Conservation (phyloP, 64 coral and sea anemone genomes). For the Orbicella faveolata region DNA sequence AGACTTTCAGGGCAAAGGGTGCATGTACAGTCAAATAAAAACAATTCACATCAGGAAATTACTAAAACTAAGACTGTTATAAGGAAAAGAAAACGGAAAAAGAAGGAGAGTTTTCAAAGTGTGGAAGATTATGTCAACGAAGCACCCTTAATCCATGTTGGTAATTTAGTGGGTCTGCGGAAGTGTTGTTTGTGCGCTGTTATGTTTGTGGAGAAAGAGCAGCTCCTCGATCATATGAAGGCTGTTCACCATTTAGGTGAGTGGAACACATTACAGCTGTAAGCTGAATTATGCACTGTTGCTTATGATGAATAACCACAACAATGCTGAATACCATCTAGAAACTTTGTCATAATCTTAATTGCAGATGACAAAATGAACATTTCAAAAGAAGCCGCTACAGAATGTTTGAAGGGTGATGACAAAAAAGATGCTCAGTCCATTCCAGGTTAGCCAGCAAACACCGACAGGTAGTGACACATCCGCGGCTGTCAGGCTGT, state of each 20-base stretch:
- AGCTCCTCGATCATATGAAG: constrained; percentile 34
- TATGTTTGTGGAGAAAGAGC: constrained; percentile 40
- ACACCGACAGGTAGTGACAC: too few relatives aligned
- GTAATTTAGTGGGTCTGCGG: constrained; percentile 41
- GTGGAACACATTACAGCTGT: neutral
- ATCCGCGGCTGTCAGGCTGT: too few relatives aligned
- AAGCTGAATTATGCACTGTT: neutral
- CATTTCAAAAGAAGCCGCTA: neutral
- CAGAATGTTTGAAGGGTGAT: neutral
- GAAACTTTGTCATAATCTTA: neutral
- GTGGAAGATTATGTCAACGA: constrained; percentile 23
- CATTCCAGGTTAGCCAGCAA: too few relatives aligned
- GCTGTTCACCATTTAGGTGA: constrained; percentile 31
- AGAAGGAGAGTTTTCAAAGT: constrained; percentile 7
- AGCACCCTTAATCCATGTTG: constrained; percentile 24
- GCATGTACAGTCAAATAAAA: neutral
- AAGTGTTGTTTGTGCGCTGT: constrained; percentile 21
- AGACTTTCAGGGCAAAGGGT: constrained; percentile 11
- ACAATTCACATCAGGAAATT: neutral
- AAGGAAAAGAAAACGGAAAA: constrained; percentile 1
- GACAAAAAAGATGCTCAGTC: neutral
- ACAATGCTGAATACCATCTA: neutral
- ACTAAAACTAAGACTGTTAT: constrained; percentile 15
- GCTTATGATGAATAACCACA: neutral
- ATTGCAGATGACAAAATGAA: constrained; percentile 34